Evolutionary conservation across 2,888 invertebrate genomes (phyloP).

Genomic region (Cheiracanthium punctorium): DNA sequence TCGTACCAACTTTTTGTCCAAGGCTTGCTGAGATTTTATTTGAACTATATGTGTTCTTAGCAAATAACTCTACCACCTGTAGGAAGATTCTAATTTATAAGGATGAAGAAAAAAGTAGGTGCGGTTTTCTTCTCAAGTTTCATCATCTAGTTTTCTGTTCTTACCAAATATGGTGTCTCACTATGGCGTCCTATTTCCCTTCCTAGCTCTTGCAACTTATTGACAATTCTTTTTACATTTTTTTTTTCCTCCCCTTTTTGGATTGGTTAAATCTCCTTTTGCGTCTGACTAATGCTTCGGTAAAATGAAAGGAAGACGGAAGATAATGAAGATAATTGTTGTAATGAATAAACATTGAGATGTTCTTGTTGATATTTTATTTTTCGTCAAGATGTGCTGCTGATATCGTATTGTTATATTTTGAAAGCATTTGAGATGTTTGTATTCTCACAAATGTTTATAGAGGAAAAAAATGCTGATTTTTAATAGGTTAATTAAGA

Average conservation of each 20-base stretch:
- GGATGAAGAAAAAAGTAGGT: neutral
- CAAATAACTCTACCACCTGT: constrained; percentile 2
- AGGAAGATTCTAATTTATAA: neutral
- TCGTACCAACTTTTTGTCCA: neutral
- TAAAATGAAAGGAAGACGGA: neutral
- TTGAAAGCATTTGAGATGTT: too few species aligned
- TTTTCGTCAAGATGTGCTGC: too few species aligned
- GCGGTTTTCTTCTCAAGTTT: neutral
- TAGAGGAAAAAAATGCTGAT: too few species aligned
- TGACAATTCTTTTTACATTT: neutral
- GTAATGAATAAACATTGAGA: neutral
- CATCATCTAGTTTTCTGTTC: constrained; percentile 21
- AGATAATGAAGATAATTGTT: neutral
- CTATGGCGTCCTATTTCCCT: constrained; percentile 41
- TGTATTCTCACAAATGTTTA: too few species aligned
- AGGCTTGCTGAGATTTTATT: neutral
- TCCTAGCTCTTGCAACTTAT: constrained; percentile 7
- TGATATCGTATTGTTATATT: too few species aligned
- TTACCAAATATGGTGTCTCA: constrained; percentile 43
- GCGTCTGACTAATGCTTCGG: neutral
- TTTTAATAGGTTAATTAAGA: too few species aligned
- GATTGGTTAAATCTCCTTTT: neutral
- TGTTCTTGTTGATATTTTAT: neutral
- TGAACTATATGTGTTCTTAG: neutral
- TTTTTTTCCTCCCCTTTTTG: neutral